Evolutionary conservation across 2,113 vertebrate genomes (phyloP).

Genomic region (Sceloporus undulatus): DNA sequence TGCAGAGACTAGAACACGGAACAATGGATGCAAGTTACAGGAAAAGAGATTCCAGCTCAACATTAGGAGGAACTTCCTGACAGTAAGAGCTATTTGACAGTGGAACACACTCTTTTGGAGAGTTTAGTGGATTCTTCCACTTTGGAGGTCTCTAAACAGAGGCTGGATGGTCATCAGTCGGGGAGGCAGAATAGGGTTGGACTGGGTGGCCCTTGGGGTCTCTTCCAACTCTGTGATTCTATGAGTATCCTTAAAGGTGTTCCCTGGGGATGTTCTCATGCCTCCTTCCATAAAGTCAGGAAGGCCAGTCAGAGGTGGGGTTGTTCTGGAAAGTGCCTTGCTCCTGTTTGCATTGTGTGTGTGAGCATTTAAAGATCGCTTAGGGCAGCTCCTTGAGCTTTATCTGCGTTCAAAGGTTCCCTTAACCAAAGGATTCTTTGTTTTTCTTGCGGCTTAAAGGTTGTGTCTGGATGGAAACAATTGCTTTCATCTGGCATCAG

Average conservation of each 20-base stretch:
- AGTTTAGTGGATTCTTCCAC: no score
- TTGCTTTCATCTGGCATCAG: neutral
- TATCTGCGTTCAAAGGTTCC: neutral
- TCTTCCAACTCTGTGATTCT: no score
- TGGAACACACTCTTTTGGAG: no score
- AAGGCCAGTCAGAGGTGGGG: neutral
- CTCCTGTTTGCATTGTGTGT: neutral
- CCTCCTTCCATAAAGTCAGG: accelerated
- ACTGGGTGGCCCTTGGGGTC: no score
- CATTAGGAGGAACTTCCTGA: no score
- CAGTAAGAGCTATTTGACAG: no score
- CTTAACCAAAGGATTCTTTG: accelerated
- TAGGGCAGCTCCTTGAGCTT: neutral
- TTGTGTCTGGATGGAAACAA: neutral
- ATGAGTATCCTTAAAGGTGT: no score
- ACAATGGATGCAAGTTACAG: no score
- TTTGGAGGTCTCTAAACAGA: neutral
- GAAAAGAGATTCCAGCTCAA: no score
- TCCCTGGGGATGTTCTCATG: no score
- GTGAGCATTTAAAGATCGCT: neutral
- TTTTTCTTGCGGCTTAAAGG: accelerated
- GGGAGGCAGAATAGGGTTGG: neutral
- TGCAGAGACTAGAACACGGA: no score
- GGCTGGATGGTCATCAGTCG: accelerated
- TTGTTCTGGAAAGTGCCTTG: neutral